A percentile compares a stretch with the other conserved stretches of the same genome.
These are phyloP conservation scores for Cryptomyrus ogoouensis DNA, from an alignment of 2,113 vertebrate species.

Conservation along the genomic window DNA sequence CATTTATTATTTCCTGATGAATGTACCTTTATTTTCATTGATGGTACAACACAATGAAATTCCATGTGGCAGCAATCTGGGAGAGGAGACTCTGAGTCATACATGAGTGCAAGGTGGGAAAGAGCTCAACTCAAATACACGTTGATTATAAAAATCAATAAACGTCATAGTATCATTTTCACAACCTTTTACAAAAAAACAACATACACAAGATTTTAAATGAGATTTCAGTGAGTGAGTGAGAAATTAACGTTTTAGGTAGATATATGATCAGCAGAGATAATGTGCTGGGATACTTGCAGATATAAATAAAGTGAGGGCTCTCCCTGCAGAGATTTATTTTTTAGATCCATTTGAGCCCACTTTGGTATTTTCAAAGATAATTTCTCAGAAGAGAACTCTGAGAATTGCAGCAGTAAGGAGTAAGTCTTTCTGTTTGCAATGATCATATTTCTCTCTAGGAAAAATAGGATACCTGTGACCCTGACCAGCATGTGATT, in stretches of 20 bases:
- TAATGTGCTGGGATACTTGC: background rate
- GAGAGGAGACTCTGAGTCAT: background rate
- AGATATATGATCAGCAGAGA: background rate
- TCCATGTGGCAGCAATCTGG: background rate
- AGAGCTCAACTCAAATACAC: background rate
- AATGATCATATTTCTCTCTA: background rate
- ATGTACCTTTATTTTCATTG: background rate
- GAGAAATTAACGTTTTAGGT: background rate
- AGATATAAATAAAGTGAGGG: background rate
- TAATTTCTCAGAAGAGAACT: background rate
- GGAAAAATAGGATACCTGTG: background rate
- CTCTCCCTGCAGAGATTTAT: background rate
- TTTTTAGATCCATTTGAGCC: background rate
- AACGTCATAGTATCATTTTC: background rate
- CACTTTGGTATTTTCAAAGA: slow-evolving; percentile 6
- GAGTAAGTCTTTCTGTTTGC: background rate
- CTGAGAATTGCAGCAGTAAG: background rate
- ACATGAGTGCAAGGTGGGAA: background rate
- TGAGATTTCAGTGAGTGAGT: background rate
- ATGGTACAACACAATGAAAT: background rate
- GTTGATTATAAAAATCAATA: background rate
- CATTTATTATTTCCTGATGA: background rate
- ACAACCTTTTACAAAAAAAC: background rate
- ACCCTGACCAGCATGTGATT: background rate
- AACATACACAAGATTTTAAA: background rate